phyloP scores from a whole-genome alignment of 2,797 vertebrate species.

The Amniataba percoides region DNA sequence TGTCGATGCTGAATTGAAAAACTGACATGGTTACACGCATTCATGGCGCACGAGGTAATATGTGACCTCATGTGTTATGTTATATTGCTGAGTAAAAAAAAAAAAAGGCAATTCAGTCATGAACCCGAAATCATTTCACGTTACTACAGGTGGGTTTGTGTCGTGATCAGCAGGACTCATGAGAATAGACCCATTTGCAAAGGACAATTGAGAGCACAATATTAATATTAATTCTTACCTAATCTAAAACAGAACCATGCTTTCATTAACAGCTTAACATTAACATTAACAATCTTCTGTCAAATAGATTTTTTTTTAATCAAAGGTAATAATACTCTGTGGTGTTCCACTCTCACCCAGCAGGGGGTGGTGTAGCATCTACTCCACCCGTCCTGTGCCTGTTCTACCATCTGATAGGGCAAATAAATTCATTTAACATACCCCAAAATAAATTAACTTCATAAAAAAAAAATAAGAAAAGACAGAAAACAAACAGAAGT shows the following conservation, averaged over 20 bases:
- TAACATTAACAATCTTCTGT: neutral
- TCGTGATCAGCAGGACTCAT: no score
- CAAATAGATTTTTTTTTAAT: neutral
- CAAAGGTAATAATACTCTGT: neutral
- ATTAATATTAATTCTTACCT: neutral
- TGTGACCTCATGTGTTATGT: no score
- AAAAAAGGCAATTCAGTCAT: no score
- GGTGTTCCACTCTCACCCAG: neutral
- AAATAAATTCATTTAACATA: neutral
- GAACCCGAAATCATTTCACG: no score
- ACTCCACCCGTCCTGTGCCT: neutral
- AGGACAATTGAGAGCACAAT: neutral
- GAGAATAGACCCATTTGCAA: neutral
- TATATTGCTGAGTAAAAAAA: no score
- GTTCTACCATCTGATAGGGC: neutral
- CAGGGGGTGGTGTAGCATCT: neutral
- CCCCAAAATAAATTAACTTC: neutral
- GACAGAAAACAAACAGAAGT: constrained; percentile 17
- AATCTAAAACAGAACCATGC: neutral
- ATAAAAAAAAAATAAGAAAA: neutral
- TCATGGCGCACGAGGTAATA: neutral
- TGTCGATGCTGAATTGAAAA: neutral
- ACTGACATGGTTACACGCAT: neutral
- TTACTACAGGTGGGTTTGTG: neutral
- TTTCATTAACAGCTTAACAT: neutral